Conservation (phyloP, 2,888 invertebrate species). For the Alsophila aescularia region DNA sequence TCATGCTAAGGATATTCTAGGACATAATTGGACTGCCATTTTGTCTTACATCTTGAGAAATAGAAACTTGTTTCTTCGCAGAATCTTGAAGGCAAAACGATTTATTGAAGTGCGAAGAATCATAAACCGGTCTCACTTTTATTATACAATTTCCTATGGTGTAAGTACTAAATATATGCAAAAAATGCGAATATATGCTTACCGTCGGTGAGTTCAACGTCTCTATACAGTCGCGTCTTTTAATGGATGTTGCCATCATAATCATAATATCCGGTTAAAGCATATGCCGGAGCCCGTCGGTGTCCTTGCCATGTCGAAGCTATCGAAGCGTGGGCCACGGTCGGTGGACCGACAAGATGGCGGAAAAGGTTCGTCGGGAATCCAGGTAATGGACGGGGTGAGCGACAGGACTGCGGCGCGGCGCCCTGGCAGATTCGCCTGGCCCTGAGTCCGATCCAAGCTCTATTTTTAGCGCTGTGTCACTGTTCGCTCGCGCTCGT, state of each 20-base stretch:
- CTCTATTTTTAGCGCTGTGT: slow-evolving; percentile 83
- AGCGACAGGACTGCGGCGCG: slow-evolving; percentile 49
- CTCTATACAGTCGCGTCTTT: slow-evolving; percentile 35
- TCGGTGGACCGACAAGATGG: slow-evolving; percentile 75
- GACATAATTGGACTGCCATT: slow-evolving; percentile 16
- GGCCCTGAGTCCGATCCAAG: slow-evolving; percentile 58
- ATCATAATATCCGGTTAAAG: slow-evolving; percentile 36
- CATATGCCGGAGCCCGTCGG: slow-evolving; percentile 51
- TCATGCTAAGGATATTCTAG: slow-evolving; percentile 9
- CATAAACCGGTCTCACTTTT: slow-evolving; percentile 54
- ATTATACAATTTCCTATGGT: slow-evolving; percentile 53
- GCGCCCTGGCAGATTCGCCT: slow-evolving; percentile 39
- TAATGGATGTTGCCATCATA: slow-evolving; percentile 39
- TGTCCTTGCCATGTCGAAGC: slow-evolving; percentile 65
- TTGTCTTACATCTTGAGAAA: slow-evolving; percentile 15
- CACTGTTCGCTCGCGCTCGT: slow-evolving; percentile 68
- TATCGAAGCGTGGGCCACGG: slow-evolving; percentile 49
- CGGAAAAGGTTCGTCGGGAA: slow-evolving; percentile 62
- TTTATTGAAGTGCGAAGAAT: slow-evolving; percentile 52
- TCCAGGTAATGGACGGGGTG: slow-evolving; percentile 53
- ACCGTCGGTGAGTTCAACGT: slow-evolving; percentile 44
- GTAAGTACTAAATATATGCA: slow-evolving; percentile 29
- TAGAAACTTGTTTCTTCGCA: slow-evolving; percentile 42
- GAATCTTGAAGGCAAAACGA: slow-evolving; percentile 40
- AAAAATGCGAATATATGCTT: slow-evolving; percentile 27